Evolutionary conservation across 2,888 invertebrate genomes (phyloP), one percentile per base, ranked within the genome.

Genomic region (Chalcis sispes): DNA sequence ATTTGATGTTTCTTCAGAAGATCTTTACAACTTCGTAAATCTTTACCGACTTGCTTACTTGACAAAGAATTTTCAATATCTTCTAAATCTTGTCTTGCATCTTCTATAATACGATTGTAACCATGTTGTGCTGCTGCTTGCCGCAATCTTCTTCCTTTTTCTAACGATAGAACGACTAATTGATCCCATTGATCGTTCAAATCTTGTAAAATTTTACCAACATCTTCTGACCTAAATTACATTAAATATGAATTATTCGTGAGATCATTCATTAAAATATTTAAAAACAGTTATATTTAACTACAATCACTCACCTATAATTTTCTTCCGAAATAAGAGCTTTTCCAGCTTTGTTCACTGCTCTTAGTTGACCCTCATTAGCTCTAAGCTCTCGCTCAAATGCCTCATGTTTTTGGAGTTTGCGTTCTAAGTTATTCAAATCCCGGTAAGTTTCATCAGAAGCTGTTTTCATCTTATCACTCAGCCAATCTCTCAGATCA

Each of bases 361-460:
- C 94, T 64, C 97, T 90, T 10, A 98, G 90, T 83, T 98, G 95
- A 15, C 96, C 97, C 88, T 98, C 97, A 85, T 98, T 99, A 0
- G 98, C 97, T 61, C 96, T 92, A 23, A 99, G 89, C 86, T 99
- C 99, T 0, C 98, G 91, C 85, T 98, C 98, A 86, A 99, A 98
- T 0, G 98, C 98, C 88, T 98, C 96, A 86, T 99, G 99, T 85
- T 98, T 98, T 89, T 98, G 97, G 0, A 98, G 89, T 87, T 98
- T 98, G 0, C 97, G 91, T 80, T 97, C 96, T 79, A 97, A 89
- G 87, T 98, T 98, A 50, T 92, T 94, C 20, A 98, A 90, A 85
- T 98, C 98, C 20, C 96, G 91, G 89, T 98, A 98, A 77, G 95
- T 97, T 88, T 98, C 97, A 83, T 98, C 98, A 1, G 94, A 93